A percentile compares a stretch with the other conserved stretches of the same genome.
Evolutionary conservation across 1,140 invertebrate genomes (phyloP).

Genomic region (Stenopsyche tienmushanensis): DNA sequence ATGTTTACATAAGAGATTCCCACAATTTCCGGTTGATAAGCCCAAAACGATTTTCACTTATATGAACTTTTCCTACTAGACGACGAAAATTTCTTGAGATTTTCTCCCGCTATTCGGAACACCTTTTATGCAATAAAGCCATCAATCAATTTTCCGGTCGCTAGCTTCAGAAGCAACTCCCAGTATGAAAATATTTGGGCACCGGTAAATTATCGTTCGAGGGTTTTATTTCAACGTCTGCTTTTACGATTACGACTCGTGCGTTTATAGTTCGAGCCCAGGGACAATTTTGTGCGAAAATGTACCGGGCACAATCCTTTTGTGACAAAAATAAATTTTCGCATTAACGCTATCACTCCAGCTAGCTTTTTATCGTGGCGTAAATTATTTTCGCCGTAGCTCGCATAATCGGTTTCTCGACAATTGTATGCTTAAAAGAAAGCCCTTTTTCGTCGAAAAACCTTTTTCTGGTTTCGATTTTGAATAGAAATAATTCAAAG

Average conservation of each 20-base stretch:
- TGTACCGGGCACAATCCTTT: not conserved
- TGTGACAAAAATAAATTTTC: not conserved
- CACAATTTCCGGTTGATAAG: slow-evolving; percentile 8
- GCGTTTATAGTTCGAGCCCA: not conserved
- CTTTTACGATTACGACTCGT: not conserved
- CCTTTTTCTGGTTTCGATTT: no score
- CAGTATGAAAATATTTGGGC: no score
- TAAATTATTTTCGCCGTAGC: no score
- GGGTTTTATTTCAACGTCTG: not conserved
- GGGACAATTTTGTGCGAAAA: not conserved
- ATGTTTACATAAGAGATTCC: slow-evolving; percentile 13
- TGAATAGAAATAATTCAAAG: no score
- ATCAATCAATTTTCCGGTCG: slow-evolving; percentile 15
- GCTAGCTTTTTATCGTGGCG: no score
- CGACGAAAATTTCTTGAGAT: no score
- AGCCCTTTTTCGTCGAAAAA: no score
- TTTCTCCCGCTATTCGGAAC: no score
- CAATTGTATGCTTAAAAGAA: no score
- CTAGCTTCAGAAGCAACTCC: no score
- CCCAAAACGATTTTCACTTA: slow-evolving; percentile 18
- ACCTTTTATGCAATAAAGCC: slow-evolving; percentile 3
- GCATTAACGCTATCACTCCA: not conserved
- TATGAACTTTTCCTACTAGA: no score
- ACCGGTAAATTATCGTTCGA: slow-evolving; percentile 7
- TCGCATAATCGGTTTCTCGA: no score